Conservation (phyloP, 1,140 invertebrate species). For the Dendroctonus valens region DNA sequence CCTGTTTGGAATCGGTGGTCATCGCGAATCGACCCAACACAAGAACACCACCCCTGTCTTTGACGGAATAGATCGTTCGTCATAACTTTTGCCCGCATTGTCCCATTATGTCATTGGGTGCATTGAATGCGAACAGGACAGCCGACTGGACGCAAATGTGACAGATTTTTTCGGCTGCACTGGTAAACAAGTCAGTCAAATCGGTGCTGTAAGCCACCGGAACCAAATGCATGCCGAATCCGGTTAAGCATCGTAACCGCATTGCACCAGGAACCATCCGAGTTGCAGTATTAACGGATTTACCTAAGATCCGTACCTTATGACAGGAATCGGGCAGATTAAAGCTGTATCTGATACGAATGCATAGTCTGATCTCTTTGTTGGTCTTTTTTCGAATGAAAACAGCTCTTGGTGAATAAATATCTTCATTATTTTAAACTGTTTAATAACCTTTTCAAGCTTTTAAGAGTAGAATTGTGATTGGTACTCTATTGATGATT, state of each 20-base stretch:
- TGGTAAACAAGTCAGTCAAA: constrained; percentile 38
- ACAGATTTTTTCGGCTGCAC: constrained; percentile 33
- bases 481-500: too few relatives aligned
- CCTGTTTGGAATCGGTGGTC: constrained; percentile 36
- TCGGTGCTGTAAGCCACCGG: constrained; percentile 35
- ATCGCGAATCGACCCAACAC: constrained; percentile 23
- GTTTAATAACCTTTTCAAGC: too few relatives aligned
- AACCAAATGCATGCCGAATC: constrained; percentile 34
- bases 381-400: too few relatives aligned
- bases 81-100: constrained; percentile 42
- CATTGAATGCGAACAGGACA: constrained; percentile 27
- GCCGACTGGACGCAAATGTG: constrained; percentile 40
- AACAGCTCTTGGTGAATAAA: too few relatives aligned
- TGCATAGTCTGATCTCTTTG: too few relatives aligned
- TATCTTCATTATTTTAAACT: too few relatives aligned
- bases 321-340: too few relatives aligned
- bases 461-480: too few relatives aligned
- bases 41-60: constrained; percentile 30
- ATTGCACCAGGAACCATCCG: too few relatives aligned
- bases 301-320: too few relatives aligned
- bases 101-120: constrained; percentile 35
- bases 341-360: too few relatives aligned
- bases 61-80: constrained; percentile 42
- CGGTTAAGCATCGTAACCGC: constrained; percentile 6
- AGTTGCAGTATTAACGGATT: too few relatives aligned